Evolutionary conservation across 2,888 invertebrate genomes (phyloP), one percentile per base, ranked within the genome.

Genomic region (Tanypteryx hageni): DNA sequence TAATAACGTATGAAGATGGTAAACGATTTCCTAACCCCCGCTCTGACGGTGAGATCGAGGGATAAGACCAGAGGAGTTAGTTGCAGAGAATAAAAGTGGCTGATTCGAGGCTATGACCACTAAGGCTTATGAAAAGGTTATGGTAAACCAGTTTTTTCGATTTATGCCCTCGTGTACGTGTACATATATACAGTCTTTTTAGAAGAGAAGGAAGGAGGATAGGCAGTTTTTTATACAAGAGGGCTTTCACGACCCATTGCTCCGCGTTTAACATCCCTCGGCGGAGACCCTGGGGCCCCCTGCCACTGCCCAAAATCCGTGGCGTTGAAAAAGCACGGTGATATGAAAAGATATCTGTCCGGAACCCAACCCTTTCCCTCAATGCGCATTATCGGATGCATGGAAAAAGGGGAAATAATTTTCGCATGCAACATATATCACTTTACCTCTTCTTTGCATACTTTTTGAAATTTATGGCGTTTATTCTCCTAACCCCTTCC

Each of bases 371-470:
- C 76, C 27, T 76, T 76, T 18, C 76, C 76, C 18, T 76, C 11
- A 22, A n/a, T 14, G 16, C 68, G 76, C 27, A 76, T 76, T 76
- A 76, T 76, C 27, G 22, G 76, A 68, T 68, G 68, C 68, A 7
- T n/a, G 68, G 68, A 68, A 68, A 68, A 22, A 68, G 22, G 68
- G 16, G 68, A 76, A 27, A 13, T n/a, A 76, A 76, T 27, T 76
- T 76, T 76, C 76, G 76, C 76, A 76, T 68, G 68, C 68, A 68
- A 64, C 44, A 86, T 89, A 89, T 89, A 89, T 89, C 89, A 89
- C 89, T 68, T 89, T 89, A 64, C 89, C 89, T 64, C 61, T 89
- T 64, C 89, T 89, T 89, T 89, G 89, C 89, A 89, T 89, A 89
- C 89, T 89, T 89, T 89, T 31, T 44, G 59, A 68, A 89, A 89